Base-by-base conservation (phyloP, 2,113 vertebrate species). In the Colaptes auratus region DNA sequence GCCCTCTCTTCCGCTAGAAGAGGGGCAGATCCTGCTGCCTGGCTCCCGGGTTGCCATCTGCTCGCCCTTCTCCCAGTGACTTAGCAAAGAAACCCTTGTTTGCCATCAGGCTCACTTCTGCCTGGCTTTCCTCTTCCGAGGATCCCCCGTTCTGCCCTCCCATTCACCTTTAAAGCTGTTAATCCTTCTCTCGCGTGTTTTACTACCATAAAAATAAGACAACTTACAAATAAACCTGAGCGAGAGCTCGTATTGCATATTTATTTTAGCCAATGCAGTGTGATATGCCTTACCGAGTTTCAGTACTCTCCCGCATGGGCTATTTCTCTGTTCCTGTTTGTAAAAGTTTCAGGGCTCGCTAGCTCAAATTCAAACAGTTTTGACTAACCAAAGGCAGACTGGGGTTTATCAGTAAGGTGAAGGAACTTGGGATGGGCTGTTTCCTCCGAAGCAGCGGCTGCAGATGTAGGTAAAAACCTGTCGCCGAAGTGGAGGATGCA, bases 261-360 rank as follows among this genome's bases (percentile, higher is more conserved):
- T 82, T 42, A 31, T 67, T 83, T 66, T 9, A 27, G 12, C 30
- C 42, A 4, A 15, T 1, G 6, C 14, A 2, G 9, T 28, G 36
- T 23, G 53, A 36, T 35, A 67, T 25, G 4, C 36, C 6, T 53
- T 31, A 19, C 66, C 14, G 27, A 35, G 8, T 33, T 53, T 35
- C 7, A n/a, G 39, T 1, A 13, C 25, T 6, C 1, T 31, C 73
- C 52, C 1, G 0, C 35, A 6, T 2, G 15, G 30, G 21, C 6
- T 58, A 28, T 55, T 74, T 65, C 55, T 77, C 67, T 64, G 1
- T 7, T 36, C n/a, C 0, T 7, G 18, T 73, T 28, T 58, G 16
- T 60, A 39, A 88, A 83, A 90, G 30, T 81, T 82, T 84, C 1
- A 0, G 11, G 31, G 28, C 7, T 83, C 11, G 0, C 24, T 36